Base-by-base conservation (phyloP, 2,113 vertebrate genomes). In the Helogale parvula region DNA sequence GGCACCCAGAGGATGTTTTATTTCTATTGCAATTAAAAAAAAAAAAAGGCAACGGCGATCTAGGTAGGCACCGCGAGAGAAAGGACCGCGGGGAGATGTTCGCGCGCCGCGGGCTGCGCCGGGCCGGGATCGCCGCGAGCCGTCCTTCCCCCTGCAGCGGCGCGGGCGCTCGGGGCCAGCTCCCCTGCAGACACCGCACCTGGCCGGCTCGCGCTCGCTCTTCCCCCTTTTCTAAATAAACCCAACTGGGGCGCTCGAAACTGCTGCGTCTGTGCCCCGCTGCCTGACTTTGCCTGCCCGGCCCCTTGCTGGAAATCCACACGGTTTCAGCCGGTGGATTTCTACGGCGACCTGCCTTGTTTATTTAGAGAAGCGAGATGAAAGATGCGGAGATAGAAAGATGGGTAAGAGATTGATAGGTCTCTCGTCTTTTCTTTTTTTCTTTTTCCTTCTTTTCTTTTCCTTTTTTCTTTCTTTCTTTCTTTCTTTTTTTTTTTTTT, bases 321-420 rank as follows among this genome's bases (percentile, higher is more conserved):
- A n/a, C 45, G 81, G 17, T 77, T 60, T 47, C 95, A 33, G 82
- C 88, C 31, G 31, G 76, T n/a, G 95, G 84, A 38, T 95, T 74
- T 87, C 90, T 91, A 86, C 90, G 2, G 82, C 93, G 90, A 87
- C 93, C 97, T 92, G 97, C 93, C 96, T 95, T 92, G 97, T 97
- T 96, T 95, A 96, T 96, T 94, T 96, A 95, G 97, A 84, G 33
- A 31, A 60, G 85, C 72, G 66, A 79, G 93, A 95, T 50, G 98
- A 71, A 76, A 84, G 92, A 86, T 57, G 23, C 60, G 0, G 94
- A 88, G 96, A 84, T 17, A 29, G 86, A 35, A 83, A 83, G 97
- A 87, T 89, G 95, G 93, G 88, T 57, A 76, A 68, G 83, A 92
- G 90, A n/a, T 3, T 8, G 92, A 72, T 74, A 41, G 97, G 45